phyloP scores from a whole-genome alignment of 2,797 vertebrate genomes.

The Bucorvus abyssinicus region DNA sequence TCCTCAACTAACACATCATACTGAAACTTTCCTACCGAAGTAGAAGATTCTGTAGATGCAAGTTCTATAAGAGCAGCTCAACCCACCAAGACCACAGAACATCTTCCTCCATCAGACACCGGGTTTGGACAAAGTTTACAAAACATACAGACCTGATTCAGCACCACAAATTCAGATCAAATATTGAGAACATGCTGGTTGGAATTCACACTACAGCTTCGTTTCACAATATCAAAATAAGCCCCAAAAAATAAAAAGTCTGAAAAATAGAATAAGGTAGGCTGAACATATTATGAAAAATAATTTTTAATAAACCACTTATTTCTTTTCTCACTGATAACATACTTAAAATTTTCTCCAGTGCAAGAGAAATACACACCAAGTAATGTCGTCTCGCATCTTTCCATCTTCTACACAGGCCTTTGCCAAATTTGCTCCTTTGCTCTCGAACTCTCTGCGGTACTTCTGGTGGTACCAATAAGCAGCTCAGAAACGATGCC shows the following conservation, averaged over 20 bases:
- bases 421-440: background rate
- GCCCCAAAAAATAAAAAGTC: accelerated
- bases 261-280: background rate
- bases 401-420: accelerated
- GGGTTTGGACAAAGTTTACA: background rate
- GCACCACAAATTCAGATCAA: background rate
- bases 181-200: accelerated
- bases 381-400: accelerated
- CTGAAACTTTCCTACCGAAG: background rate
- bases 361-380: background rate
- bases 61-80: background rate
- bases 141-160: background rate
- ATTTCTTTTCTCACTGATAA: background rate
- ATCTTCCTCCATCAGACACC: background rate
- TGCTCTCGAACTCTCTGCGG: accelerated
- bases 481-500: background rate
- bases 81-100: background rate
- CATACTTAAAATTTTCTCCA: background rate
- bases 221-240: background rate
- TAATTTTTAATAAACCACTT: accelerated
- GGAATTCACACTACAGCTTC: background rate
- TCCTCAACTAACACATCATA: background rate
- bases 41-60: background rate
- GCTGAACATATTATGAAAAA: background rate
- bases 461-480: background rate